Percentiles rank a stretch among this genome's conserved stretches.
Evolutionary conservation across 2,113 vertebrate genomes (phyloP).

Genomic region (Tragelaphus scriptus): DNA sequence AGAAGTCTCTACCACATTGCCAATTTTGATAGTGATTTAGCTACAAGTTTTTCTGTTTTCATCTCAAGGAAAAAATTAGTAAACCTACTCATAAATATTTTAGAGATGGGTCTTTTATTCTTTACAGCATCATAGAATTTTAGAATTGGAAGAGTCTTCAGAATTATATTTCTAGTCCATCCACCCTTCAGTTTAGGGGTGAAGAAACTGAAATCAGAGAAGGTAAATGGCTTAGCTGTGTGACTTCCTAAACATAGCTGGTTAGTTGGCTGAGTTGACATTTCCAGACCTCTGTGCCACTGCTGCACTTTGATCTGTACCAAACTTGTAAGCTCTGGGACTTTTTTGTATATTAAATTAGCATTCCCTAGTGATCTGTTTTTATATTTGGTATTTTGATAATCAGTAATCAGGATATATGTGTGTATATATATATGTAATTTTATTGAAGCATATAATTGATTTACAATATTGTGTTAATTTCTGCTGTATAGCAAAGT

Average conservation of each 20-base stretch:
- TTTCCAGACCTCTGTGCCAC: neutral
- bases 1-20: neutral
- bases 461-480: neutral
- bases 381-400: neutral
- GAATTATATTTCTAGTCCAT: neutral
- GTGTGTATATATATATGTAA: neutral
- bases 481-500: neutral
- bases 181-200: neutral
- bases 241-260: neutral
- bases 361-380: neutral
- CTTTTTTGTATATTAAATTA: neutral
- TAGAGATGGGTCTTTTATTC: neutral
- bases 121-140: neutral
- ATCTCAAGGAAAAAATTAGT: neutral
- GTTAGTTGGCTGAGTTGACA: neutral
- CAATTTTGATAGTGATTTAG: neutral
- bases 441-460: neutral
- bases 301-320: neutral
- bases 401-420: neutral
- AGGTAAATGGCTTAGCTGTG: neutral
- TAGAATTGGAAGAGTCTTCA: neutral
- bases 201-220: neutral
- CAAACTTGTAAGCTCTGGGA: neutral
- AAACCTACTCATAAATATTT: neutral
- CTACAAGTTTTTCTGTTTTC: slow-evolving; percentile 1